These are phyloP conservation scores for Brachyptera putata DNA, from an alignment of 2,888 invertebrate species.

Conservation along the genomic window DNA sequence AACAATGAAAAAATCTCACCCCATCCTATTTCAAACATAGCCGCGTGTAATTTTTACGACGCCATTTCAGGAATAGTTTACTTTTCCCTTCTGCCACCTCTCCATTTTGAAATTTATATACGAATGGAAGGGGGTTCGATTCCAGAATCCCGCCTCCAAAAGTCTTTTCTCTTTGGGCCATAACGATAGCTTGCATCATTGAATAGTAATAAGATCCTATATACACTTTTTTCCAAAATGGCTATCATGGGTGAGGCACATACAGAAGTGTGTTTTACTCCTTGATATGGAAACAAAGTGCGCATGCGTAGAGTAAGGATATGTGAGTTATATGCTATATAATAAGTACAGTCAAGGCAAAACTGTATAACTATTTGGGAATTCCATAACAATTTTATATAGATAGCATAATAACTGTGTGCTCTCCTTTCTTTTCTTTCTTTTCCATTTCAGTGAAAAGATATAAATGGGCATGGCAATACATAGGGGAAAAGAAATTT, in stretches of 20 bases:
- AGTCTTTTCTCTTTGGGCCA: constrained; percentile 25
- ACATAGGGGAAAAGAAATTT: constrained; percentile 25
- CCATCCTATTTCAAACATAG: constrained; percentile 1
- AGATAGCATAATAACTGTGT: background rate
- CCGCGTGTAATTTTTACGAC: constrained; percentile 20
- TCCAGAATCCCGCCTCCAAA: constrained; percentile 28
- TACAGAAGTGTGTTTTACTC: constrained; percentile 17
- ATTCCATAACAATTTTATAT: background rate
- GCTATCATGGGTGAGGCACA: constrained; percentile 20
- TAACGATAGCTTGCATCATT: constrained; percentile 47
- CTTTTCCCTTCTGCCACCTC: constrained; percentile 19
- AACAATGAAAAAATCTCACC: constrained; percentile 18
- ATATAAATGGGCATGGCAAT: too few species aligned
- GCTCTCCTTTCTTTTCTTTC: constrained; percentile 9
- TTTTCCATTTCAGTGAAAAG: constrained; percentile 1
- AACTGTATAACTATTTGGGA: too few species aligned
- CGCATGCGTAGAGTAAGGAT: background rate
- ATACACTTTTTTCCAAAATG: constrained; percentile 27
- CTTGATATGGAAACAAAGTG: background rate
- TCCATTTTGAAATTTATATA: constrained; percentile 32
- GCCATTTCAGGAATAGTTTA: constrained; percentile 21
- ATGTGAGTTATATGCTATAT: background rate
- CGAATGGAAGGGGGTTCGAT: constrained; percentile 27
- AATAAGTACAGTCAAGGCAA: background rate
- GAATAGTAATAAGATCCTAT: constrained; percentile 48